phyloP scores from a whole-genome alignment of 2,888 invertebrate genomes.

The Dolomedes plantarius region DNA sequence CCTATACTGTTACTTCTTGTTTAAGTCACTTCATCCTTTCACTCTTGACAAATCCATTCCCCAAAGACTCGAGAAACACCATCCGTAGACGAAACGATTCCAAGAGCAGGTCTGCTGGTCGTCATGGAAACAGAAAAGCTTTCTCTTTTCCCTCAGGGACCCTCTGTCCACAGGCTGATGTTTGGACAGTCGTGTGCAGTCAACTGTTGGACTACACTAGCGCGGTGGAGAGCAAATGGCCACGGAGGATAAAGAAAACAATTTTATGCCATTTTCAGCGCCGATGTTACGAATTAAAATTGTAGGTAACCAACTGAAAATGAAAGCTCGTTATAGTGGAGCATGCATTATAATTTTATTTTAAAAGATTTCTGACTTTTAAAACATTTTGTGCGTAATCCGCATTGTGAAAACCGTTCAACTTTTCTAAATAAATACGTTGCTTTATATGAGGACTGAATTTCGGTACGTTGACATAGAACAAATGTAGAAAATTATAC shows the following conservation, averaged over 20 bases:
- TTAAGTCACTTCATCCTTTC: constrained; percentile 14
- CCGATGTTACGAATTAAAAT: not conserved
- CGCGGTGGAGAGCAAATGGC: not conserved
- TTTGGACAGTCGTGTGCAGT: constrained; percentile 12
- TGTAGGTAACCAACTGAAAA: not conserved
- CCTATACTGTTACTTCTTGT: constrained; percentile 1
- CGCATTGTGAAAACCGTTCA: too few species aligned
- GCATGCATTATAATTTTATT: too few species aligned
- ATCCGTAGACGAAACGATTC: constrained; percentile 12
- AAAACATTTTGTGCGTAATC: too few species aligned
- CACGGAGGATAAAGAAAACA: not conserved
- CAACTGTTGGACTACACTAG: constrained; percentile 13
- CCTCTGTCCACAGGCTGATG: constrained; percentile 4
- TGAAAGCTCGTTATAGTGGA: not conserved
- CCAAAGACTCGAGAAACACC: not conserved
- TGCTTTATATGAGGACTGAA: too few species aligned
- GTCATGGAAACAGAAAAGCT: not conserved
- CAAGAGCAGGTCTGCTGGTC: constrained; percentile 1
- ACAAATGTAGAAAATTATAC: too few species aligned
- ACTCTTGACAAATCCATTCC: constrained; percentile 16
- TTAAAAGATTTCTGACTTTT: too few species aligned
- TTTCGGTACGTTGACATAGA: too few species aligned
- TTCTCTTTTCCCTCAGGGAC: not conserved
- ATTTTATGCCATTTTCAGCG: not conserved
- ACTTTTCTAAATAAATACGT: too few species aligned